phyloP scores from a whole-genome alignment of 2,888 invertebrate species.

The Furcula furcula region DNA sequence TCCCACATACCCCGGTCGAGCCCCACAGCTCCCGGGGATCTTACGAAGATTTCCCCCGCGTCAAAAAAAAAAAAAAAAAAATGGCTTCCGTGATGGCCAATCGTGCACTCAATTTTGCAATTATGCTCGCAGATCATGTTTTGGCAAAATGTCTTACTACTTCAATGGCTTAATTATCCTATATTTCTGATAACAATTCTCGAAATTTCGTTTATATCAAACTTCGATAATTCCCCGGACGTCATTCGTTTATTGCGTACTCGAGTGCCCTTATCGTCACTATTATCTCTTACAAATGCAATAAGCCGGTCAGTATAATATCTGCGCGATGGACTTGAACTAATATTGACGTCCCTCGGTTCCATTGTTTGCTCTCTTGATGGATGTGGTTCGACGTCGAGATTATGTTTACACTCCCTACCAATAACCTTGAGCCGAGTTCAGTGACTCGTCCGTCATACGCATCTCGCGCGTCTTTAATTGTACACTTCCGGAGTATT shows the following conservation, averaged over 20 bases:
- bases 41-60: too few relatives aligned
- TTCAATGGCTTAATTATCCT: too few relatives aligned
- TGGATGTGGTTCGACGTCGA: conserved; percentile 56
- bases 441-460: conserved; percentile 60
- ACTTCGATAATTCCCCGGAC: conserved; percentile 17
- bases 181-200: conserved; percentile 9
- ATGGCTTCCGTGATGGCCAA: too few relatives aligned
- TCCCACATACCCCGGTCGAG: too few relatives aligned
- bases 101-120: too few relatives aligned
- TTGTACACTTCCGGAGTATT: conserved; percentile 68
- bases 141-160: too few relatives aligned
- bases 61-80: too few relatives aligned
- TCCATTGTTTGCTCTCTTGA: conserved; percentile 65
- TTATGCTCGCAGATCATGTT: too few relatives aligned
- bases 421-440: conserved; percentile 66
- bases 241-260: conserved; percentile 22
- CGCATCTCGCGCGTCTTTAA: conserved; percentile 52
- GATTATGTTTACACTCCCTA: conserved; percentile 55
- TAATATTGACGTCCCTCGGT: conserved; percentile 61
- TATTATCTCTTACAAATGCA: conserved; percentile 42
- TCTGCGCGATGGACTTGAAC: conserved; percentile 18
- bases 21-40: too few relatives aligned
- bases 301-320: conserved; percentile 28
- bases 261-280: conserved; percentile 30
- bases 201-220: conserved; percentile 15